These are phyloP conservation scores for Desmophyllum pertusum DNA, from an alignment of 92 coral and sea anemone genomes.

Conservation along the genomic window DNA sequence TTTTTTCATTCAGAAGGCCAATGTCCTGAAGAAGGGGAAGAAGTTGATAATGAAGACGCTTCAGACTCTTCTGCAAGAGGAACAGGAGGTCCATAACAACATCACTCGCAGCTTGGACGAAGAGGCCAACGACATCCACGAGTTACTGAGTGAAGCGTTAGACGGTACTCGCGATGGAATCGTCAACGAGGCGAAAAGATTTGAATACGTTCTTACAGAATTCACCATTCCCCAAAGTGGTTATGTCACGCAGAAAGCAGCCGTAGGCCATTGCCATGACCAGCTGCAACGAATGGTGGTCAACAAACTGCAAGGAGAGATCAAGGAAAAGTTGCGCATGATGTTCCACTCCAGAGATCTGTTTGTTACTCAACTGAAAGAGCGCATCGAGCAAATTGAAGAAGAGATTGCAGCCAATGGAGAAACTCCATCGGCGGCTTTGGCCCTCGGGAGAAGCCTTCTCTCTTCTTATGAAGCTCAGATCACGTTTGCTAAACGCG, in stretches of 20 bases:
- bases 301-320: conserved; percentile 44
- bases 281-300: conserved; percentile 65
- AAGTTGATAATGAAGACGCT: conserved; percentile 44
- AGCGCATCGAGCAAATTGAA: conserved; percentile 53
- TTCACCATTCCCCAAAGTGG: conserved; percentile 40
- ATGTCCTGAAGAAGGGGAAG: conserved; percentile 47
- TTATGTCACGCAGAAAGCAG: conserved; percentile 41
- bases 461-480: conserved; percentile 50
- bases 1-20: conserved; percentile 71
- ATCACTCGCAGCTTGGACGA: conserved; percentile 40
- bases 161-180: conserved; percentile 11
- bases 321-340: conserved; percentile 35
- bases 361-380: conserved; percentile 40
- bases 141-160: conserved; percentile 37
- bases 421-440: conserved; percentile 40
- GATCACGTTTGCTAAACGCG: conserved; percentile 12
- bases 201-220: conserved; percentile 51
- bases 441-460: conserved; percentile 42
- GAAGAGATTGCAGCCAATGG: conserved; percentile 40
- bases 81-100: conserved; percentile 52
- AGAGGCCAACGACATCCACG: conserved; percentile 38
- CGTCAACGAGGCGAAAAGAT: conserved; percentile 44
- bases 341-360: conserved; percentile 63
- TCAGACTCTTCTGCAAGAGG: conserved; percentile 34
- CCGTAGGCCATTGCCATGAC: conserved; percentile 44